Conservation (phyloP, 2,797 vertebrate genomes). For the Parotocinclus haroldoi region DNA sequence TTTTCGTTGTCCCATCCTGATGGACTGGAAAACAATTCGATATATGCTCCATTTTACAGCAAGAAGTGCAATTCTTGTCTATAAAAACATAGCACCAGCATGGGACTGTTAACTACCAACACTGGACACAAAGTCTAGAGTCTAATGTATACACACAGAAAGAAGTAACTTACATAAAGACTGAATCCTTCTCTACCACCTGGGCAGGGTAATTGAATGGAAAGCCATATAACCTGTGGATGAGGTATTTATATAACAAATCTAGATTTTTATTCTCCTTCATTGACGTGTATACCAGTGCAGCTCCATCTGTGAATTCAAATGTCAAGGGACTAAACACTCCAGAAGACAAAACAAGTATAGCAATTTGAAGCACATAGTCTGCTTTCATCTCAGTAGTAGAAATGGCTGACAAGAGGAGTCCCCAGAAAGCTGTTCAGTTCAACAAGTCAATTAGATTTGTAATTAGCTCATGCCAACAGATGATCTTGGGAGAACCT, state of each 20-base stretch:
- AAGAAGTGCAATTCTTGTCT: too few species aligned
- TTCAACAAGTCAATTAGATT: too few species aligned
- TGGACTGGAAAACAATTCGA: slow-evolving; percentile 72
- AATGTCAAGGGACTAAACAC: slow-evolving; percentile 46
- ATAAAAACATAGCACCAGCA: too few species aligned
- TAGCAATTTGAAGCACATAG: too few species aligned
- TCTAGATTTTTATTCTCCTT: slow-evolving; percentile 99
- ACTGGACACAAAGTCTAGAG: neutral
- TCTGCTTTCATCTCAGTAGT: too few species aligned
- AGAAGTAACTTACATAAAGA: slow-evolving; percentile 86
- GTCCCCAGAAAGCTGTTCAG: too few species aligned
- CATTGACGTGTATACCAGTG: slow-evolving; percentile 96
- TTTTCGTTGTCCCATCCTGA: slow-evolving; percentile 99
- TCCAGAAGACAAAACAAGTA: too few species aligned
- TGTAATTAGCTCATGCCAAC: too few species aligned
- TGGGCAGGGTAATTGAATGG: slow-evolving; percentile 88
- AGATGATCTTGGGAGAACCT: too few species aligned
- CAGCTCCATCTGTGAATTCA: slow-evolving; percentile 83
- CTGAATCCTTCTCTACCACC: slow-evolving; percentile 96
- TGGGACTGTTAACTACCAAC: slow-evolving; percentile 1
- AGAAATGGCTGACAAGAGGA: too few species aligned
- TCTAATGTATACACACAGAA: neutral
- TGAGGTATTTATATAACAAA: slow-evolving; percentile 96
- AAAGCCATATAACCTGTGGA: slow-evolving; percentile 96
- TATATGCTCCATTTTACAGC: too few species aligned